Conservation (phyloP, 2,113 vertebrate species). For the Phainopepla nitens region DNA sequence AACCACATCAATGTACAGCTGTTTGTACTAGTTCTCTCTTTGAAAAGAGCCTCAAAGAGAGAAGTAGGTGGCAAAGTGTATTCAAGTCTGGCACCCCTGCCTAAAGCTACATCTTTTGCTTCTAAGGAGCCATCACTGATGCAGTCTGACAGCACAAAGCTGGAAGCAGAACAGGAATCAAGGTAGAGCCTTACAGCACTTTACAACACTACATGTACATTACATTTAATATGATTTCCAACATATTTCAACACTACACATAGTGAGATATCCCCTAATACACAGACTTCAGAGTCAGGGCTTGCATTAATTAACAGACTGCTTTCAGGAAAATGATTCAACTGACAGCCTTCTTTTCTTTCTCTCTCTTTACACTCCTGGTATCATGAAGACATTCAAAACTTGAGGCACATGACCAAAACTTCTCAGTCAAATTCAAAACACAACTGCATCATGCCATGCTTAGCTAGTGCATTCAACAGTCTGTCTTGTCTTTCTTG, state of each 20-base stretch:
- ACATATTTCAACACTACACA: not conserved
- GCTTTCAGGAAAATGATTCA: not conserved
- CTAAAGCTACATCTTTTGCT: not conserved
- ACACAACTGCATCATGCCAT: not conserved
- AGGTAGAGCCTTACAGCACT: not conserved
- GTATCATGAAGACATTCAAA: not conserved
- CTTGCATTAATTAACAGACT: not conserved
- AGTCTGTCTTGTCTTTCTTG: not conserved
- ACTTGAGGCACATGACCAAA: not conserved
- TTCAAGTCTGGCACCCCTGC: not conserved
- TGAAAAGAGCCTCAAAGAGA: not conserved
- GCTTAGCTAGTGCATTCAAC: not conserved
- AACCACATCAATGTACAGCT: not conserved
- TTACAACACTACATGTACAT: rapidly evolving
- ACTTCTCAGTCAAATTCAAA: not conserved
- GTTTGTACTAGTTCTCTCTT: not conserved
- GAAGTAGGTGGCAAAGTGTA: not conserved
- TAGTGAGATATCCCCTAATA: not conserved
- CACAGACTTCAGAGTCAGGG: not conserved
- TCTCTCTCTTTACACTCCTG: not conserved
- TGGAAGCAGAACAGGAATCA: not conserved
- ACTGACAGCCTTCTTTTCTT: not conserved
- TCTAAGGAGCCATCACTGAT: not conserved
- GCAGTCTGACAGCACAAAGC: not conserved
- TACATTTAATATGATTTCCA: not conserved